Percentiles rank a stretch among this genome's conserved stretches.
Evolutionary conservation across 2,797 vertebrate genomes (phyloP).

Genomic region (Oceanodroma leucorhoa): DNA sequence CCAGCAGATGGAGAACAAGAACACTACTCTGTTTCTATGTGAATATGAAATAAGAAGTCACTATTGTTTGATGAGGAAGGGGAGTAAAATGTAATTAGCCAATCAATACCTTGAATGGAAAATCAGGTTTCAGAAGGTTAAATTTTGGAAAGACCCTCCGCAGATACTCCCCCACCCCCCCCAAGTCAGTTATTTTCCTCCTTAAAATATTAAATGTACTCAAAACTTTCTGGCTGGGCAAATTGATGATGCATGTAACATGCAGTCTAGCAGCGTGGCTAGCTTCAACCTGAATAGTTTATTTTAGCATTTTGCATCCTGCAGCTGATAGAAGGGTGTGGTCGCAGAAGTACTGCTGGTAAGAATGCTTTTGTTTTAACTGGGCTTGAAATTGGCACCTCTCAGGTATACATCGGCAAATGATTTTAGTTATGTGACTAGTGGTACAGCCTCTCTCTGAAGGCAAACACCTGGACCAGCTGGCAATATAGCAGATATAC

Average conservation of each 20-base stretch:
- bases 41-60: background rate
- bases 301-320: background rate
- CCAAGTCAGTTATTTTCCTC: background rate
- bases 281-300: background rate
- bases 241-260: background rate
- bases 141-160: background rate
- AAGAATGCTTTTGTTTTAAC: background rate
- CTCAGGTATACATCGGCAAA: background rate
- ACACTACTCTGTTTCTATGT: background rate
- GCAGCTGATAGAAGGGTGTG: background rate
- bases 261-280: rapidly evolving
- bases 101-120: background rate
- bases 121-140: background rate
- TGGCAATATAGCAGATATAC: background rate
- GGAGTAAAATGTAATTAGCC: background rate
- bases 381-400: background rate
- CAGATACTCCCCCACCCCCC: background rate
- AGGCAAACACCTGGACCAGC: background rate
- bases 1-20: constrained; percentile 52
- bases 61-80: background rate
- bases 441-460: background rate
- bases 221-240: background rate
- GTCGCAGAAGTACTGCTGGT: background rate
- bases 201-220: background rate
- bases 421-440: background rate